These are phyloP conservation scores for Uloborus diversus DNA, from an alignment of 1,140 invertebrate genomes.

Conservation along the genomic window DNA sequence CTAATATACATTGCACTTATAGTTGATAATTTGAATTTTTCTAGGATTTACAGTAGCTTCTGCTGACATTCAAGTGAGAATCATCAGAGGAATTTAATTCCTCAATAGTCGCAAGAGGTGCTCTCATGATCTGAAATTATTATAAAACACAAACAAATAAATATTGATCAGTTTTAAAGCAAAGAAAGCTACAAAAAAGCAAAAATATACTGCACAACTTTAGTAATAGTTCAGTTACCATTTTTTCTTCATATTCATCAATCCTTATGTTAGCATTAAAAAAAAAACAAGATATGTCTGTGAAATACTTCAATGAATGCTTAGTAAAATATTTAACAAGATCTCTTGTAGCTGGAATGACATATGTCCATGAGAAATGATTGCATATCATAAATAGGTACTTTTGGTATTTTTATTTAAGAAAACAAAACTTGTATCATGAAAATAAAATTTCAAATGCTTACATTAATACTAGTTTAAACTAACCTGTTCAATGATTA, in stretches of 20 bases:
- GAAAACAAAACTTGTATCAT: no score
- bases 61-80: constrained; percentile 24
- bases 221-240: not conserved
- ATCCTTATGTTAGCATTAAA: not conserved
- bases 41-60: no score
- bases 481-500: no score
- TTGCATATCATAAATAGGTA: no score
- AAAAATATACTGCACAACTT: not conserved
- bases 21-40: no score
- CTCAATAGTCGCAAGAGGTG: constrained; percentile 41
- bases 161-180: not conserved
- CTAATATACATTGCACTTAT: no score
- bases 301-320: not conserved
- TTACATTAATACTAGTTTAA: no score
- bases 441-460: no score
- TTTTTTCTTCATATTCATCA: not conserved
- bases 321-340: no score
- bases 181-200: not conserved
- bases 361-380: no score
- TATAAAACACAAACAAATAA: not conserved
- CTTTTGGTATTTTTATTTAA: no score
- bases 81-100: constrained; percentile 43
- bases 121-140: constrained; percentile 11
- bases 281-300: not conserved
- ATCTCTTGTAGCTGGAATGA: no score